phyloP scores from a whole-genome alignment of 2,888 invertebrate genomes.

The Cryptus armator region DNA sequence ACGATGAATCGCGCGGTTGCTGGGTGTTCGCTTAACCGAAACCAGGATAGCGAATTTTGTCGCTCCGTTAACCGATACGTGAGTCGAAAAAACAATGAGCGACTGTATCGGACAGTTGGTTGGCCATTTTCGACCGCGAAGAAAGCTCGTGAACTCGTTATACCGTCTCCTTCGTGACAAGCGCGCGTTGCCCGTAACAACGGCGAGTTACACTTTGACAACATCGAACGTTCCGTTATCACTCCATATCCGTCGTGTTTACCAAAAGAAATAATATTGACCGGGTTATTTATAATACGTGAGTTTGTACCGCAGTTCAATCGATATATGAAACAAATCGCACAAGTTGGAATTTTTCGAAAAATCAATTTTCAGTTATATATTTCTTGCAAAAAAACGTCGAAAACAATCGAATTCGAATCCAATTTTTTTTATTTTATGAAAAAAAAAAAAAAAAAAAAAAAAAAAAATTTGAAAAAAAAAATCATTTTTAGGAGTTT shows the following conservation, averaged over 20 bases:
- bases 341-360: neutral
- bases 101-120: slow-evolving; percentile 27
- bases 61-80: slow-evolving; percentile 52
- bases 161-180: neutral
- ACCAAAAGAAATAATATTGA: neutral
- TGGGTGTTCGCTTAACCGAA: no score
- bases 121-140: neutral
- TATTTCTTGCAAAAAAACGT: neutral
- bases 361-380: no score
- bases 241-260: neutral
- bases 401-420: neutral
- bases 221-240: slow-evolving; percentile 5
- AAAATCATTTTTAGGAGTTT: neutral
- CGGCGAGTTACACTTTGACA: neutral
- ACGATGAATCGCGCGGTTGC: neutral
- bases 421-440: no score
- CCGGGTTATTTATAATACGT: neutral
- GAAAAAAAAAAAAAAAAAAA: no score
- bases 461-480: neutral
- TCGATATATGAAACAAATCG: neutral
- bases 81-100: slow-evolving; percentile 39
- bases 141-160: slow-evolving; percentile 17
- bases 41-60: neutral
- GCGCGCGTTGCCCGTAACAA: slow-evolving; percentile 8
- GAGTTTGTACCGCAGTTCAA: neutral